Evolutionary conservation across 1,140 invertebrate genomes (phyloP), one percentile per base, ranked within the genome.

Genomic region (Sinonovacula constricta): DNA sequence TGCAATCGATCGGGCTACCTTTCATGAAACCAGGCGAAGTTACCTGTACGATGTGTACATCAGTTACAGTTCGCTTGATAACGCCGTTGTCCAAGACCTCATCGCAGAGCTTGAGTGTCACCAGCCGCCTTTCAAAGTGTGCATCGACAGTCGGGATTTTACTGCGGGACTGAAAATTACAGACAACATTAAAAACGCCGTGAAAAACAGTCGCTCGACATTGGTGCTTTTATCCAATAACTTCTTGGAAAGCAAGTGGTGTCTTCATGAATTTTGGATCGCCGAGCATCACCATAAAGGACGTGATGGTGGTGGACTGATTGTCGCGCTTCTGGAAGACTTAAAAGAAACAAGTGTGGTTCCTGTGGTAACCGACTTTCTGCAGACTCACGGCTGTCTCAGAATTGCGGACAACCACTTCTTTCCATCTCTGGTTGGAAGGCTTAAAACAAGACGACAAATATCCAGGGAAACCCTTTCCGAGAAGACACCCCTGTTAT

Each of bases 41-140:
- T 67, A 45, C 3, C 15, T 71, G n/a, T 86, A 97, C 90, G 97
- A 98, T 88, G 96, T 95, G 45, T 98, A 97, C 90, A 94, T 98
- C 3, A 95, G 96, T 77, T 98, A 98, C 91, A 97, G 96, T 78
- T 95, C 96, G 24, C 96, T 97, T 90, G 97, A 98, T 85, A 94
- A 96, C 86, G 96, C 97, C 87, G 95, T 98, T 0, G 92, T 95
- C 31, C 95, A 96, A 81, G 95, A 95, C 10, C 92, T 98, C 51
- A 95, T 95, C 2, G 94, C 94, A 1, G 95, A 97, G 84, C 90
- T 99, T 62, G 97, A 99, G 89, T 94, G 95, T 75, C 94, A 93
- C 2, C 94, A 94, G 0, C 93, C 95, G 66, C 93, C 95, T n/a
- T 98, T 97, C 90, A 96, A 96, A 89, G 92, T 98, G 56, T 98